These are phyloP conservation scores for Chymomyza procnemis DNA, from an alignment of 2,888 invertebrate genomes.

Conservation along the genomic window DNA sequence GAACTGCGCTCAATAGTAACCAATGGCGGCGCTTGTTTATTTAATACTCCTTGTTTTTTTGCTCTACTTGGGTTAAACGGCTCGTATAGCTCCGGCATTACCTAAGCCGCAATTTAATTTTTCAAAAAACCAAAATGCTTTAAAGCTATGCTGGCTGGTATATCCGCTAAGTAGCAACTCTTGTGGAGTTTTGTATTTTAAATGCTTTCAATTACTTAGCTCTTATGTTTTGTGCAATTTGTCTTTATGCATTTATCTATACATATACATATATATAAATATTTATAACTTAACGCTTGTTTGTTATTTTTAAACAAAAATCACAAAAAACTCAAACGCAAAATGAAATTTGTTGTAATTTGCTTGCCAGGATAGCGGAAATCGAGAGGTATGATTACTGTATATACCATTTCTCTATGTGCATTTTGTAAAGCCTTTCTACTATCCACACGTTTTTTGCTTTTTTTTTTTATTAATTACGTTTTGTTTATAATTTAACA, in stretches of 20 bases:
- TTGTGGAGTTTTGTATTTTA: background rate
- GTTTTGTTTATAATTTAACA: background rate
- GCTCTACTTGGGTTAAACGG: background rate
- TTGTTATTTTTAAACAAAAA: conserved; percentile 60
- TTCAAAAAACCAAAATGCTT: background rate
- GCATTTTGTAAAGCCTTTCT: conserved; percentile 15
- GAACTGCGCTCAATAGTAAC: background rate
- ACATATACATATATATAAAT: background rate
- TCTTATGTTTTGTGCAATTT: background rate
- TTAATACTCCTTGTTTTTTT: background rate
- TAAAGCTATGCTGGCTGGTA: no score
- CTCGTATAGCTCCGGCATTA: background rate
- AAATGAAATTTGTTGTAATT: conserved; percentile 78
- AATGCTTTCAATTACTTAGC: background rate
- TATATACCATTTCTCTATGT: conserved; percentile 69
- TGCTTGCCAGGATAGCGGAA: conserved; percentile 84
- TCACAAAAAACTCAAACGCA: conserved; percentile 61
- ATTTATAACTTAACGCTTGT: conserved; percentile 51
- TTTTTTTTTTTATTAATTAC: background rate
- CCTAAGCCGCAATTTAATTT: background rate
- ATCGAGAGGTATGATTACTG: conserved; percentile 83
- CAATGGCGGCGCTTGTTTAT: background rate
- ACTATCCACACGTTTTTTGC: background rate
- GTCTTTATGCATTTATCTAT: conserved; percentile 4
- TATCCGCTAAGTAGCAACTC: no score